These are phyloP conservation scores for Bryconaethiops microstoma DNA, from an alignment of 2,797 vertebrate species.

Conservation along the genomic window DNA sequence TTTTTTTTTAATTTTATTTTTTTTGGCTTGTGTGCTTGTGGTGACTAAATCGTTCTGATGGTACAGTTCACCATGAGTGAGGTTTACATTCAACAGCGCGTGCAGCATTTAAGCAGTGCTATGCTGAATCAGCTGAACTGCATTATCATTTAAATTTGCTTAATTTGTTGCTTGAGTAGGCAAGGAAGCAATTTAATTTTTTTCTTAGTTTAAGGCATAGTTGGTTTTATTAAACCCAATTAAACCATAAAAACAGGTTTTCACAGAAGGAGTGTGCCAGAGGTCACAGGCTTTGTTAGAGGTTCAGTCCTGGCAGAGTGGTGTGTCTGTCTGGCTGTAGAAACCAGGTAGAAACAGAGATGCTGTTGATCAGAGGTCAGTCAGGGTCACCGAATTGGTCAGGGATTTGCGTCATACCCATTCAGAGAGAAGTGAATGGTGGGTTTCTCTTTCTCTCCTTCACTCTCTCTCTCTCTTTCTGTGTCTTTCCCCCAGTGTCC, in stretches of 20 bases:
- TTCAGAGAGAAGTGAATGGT: conserved; percentile 54
- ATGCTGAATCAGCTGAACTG: no score
- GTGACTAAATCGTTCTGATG: no score
- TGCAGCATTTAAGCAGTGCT: no score
- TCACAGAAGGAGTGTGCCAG: conserved; percentile 3
- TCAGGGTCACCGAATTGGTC: conserved; percentile 41
- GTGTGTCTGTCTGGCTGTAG: conserved; percentile 41
- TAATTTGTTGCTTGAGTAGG: no score
- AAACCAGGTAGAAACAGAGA: conserved; percentile 45
- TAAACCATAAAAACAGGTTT: neutral
- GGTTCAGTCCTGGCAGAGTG: conserved; percentile 34
- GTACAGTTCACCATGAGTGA: no score
- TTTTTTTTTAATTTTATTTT: no score
- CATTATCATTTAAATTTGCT: no score
- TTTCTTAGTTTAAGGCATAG: neutral
- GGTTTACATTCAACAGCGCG: no score
- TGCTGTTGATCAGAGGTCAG: conserved; percentile 48
- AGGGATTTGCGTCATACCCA: conserved; percentile 59
- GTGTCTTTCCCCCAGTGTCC: conserved; percentile 9
- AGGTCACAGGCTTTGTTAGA: conserved; percentile 9
- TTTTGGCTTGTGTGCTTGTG: no score
- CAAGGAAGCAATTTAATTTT: no score
- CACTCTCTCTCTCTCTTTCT: conserved; percentile 22
- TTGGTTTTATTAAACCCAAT: conserved; percentile 2
- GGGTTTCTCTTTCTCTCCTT: conserved; percentile 31